phyloP scores from a whole-genome alignment of 2,113 vertebrate genomes.

The Potamarius usumacintae region DNA sequence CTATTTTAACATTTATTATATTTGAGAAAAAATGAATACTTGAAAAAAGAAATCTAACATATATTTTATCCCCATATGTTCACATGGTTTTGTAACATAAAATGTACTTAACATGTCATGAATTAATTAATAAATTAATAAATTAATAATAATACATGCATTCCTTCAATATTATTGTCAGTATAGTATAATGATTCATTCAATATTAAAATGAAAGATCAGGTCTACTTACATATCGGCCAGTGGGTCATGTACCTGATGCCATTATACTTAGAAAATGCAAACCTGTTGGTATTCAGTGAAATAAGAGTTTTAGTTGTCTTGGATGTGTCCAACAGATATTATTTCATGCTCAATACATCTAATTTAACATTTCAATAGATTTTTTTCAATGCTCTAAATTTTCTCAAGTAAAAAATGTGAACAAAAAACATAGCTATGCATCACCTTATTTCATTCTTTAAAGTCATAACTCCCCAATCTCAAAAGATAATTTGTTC shows the following conservation, averaged over 20 bases:
- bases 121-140: too few relatives aligned
- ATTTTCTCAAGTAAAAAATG: too few relatives aligned
- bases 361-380: too few relatives aligned
- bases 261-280: slow-evolving; percentile 1
- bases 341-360: too few relatives aligned
- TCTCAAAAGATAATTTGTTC: not conserved
- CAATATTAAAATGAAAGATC: not conserved
- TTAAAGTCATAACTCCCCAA: not conserved
- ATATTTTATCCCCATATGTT: too few relatives aligned
- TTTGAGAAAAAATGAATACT: not conserved
- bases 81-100: too few relatives aligned
- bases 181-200: not conserved
- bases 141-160: too few relatives aligned
- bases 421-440: too few relatives aligned
- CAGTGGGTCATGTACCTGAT: not conserved
- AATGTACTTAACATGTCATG: too few relatives aligned
- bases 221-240: slow-evolving; percentile 25
- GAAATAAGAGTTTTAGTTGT: not conserved
- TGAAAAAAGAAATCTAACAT: not conserved
- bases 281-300: not conserved
- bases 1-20: not conserved
- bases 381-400: too few relatives aligned
- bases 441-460: not conserved
- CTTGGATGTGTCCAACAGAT: not conserved
- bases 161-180: too few relatives aligned